phyloP scores from a whole-genome alignment of 2,797 vertebrate species.

The Alouatta caraya region DNA sequence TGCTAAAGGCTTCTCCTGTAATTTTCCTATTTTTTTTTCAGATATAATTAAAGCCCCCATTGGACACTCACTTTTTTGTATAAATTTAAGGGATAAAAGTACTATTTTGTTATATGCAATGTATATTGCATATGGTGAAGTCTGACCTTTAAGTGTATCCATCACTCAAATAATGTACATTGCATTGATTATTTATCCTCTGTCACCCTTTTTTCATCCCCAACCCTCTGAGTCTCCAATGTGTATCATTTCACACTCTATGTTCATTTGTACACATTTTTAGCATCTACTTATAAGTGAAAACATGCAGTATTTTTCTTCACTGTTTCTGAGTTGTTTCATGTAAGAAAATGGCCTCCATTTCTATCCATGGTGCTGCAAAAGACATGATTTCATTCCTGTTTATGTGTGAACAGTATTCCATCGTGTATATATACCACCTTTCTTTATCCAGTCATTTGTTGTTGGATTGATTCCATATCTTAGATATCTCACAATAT shows the following conservation, averaged over 20 bases:
- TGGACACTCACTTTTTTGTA: neutral
- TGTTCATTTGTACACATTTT: neutral
- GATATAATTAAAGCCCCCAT: neutral
- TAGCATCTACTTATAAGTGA: neutral
- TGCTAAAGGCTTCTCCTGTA: neutral
- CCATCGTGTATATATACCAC: neutral
- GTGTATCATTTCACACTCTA: neutral
- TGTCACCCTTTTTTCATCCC: neutral
- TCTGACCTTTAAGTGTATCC: neutral
- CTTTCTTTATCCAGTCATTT: neutral
- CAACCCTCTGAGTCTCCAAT: neutral
- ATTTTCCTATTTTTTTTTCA: neutral
- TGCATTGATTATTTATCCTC: neutral
- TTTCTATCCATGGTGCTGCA: neutral
- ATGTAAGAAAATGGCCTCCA: neutral
- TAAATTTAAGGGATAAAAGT: neutral
- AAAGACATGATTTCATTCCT: neutral
- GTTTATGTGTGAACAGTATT: neutral
- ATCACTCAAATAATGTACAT: neutral
- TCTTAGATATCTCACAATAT: neutral
- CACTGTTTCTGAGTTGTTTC: neutral
- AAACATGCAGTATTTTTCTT: neutral
- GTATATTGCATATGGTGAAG: neutral
- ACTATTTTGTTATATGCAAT: neutral
- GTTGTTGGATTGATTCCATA: neutral